Evolutionary conservation across 2,797 vertebrate species (phyloP).

Genomic region (Hippopotamyrus pictus): DNA sequence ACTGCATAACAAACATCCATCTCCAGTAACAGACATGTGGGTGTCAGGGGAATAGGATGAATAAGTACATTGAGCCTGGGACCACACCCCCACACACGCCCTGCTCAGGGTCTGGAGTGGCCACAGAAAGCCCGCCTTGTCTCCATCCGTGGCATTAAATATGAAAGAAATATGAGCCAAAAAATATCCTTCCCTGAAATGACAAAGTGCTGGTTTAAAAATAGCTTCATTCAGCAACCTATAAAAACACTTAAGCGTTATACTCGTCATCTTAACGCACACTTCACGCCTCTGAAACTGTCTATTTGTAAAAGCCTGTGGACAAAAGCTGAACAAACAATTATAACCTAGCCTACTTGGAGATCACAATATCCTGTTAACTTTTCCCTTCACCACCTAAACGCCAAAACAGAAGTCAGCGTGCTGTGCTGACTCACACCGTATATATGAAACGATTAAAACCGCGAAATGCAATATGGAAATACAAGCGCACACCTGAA

Average conservation of each 20-base stretch:
- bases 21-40: background rate
- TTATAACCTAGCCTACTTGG: background rate
- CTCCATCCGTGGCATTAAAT: constrained; percentile 25
- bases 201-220: constrained; percentile 30
- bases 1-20: background rate
- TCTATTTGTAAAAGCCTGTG: background rate
- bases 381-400: background rate
- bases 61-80: constrained; percentile 15
- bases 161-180: constrained; percentile 35
- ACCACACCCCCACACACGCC: constrained; percentile 16
- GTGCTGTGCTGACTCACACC: background rate
- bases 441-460: background rate
- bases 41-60: background rate
- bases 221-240: constrained; percentile 32
- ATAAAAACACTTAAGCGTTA: background rate
- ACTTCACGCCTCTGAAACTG: background rate
- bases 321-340: background rate
- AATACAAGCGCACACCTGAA: constrained; percentile 72
- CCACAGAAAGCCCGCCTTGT: constrained; percentile 38
- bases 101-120: constrained; percentile 29
- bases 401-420: background rate
- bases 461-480: background rate
- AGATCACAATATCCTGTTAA: background rate
- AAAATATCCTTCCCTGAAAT: constrained; percentile 9
- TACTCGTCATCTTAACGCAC: background rate